phyloP scores from a whole-genome alignment of 2,113 vertebrate species.

The Riparia riparia region DNA sequence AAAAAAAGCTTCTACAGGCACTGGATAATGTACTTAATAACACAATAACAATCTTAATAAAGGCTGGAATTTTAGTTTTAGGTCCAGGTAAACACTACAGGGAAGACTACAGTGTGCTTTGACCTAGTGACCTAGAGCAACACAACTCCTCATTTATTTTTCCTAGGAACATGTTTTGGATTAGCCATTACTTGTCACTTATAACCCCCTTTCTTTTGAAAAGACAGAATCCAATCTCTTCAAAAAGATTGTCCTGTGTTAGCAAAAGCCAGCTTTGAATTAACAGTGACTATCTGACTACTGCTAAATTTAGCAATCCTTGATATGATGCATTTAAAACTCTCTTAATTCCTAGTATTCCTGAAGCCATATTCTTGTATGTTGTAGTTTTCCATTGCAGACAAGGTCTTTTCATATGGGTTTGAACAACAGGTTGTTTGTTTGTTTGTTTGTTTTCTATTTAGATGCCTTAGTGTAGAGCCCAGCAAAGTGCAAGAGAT shows the following conservation, averaged over 20 bases:
- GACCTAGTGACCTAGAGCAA: not conserved
- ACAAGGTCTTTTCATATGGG: not conserved
- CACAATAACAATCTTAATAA: not conserved
- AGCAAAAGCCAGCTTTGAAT: not conserved
- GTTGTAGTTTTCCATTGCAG: not conserved
- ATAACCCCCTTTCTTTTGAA: not conserved
- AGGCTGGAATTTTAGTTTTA: not conserved
- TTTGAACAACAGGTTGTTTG: not conserved
- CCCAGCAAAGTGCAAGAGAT: not conserved
- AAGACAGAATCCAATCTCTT: not conserved
- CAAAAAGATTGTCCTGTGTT: not conserved
- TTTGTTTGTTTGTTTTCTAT: not conserved
- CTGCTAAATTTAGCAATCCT: not conserved
- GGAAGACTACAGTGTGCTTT: not conserved
- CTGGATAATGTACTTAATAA: not conserved
- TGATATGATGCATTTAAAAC: not conserved
- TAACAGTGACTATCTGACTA: not conserved
- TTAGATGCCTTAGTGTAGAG: not conserved
- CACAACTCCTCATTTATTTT: not conserved
- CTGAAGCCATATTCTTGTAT: not conserved
- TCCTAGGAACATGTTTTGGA: not conserved
- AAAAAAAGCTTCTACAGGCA: not conserved
- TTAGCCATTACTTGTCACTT: not conserved
- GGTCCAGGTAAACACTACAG: not conserved
- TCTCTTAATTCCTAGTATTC: not conserved